Percentiles rank a stretch among this genome's conserved stretches.
These are phyloP conservation scores for Poeciliopsis turrubarensis DNA, from an alignment of 2,113 vertebrate genomes.

Conservation along the genomic window DNA sequence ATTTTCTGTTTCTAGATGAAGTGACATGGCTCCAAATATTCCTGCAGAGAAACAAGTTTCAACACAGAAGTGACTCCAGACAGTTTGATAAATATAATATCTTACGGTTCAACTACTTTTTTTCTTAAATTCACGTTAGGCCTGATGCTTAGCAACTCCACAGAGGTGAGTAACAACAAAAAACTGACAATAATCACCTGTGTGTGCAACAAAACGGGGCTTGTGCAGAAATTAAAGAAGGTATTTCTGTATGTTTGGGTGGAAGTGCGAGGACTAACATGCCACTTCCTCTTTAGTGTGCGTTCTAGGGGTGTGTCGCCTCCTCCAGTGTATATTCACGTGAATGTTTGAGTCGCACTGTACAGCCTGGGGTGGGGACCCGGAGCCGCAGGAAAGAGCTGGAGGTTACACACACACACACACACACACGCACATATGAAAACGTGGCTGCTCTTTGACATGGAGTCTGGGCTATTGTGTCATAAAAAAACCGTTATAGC, in stretches of 20 bases:
- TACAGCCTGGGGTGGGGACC: slow-evolving; percentile 39
- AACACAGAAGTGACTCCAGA: neutral
- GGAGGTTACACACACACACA: slow-evolving; percentile 30
- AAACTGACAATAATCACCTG: slow-evolving; percentile 7
- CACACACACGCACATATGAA: neutral
- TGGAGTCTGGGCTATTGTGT: slow-evolving; percentile 53
- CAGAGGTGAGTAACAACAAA: slow-evolving; percentile 14
- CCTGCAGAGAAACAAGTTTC: neutral
- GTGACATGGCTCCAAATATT: neutral
- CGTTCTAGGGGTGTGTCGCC: slow-evolving; percentile 23
- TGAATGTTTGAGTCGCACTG: slow-evolving; percentile 17
- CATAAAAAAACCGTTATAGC: slow-evolving; percentile 24
- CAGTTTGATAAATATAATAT: too few relatives aligned
- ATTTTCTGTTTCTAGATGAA: neutral
- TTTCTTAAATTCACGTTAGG: slow-evolving; percentile 1
- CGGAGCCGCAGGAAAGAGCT: slow-evolving; percentile 60
- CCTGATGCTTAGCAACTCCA: slow-evolving; percentile 6
- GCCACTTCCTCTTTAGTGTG: slow-evolving; percentile 31
- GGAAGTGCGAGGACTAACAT: slow-evolving; percentile 14
- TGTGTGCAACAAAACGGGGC: neutral
- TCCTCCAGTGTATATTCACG: slow-evolving; percentile 10
- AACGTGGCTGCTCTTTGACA: slow-evolving; percentile 41
- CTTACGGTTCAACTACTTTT: neutral
- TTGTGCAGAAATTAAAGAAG: slow-evolving; percentile 29
- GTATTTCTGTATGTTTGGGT: slow-evolving; percentile 20